Base-by-base conservation (phyloP, 2,797 vertebrate genomes). In the Tragelaphus eurycerus region DNA sequence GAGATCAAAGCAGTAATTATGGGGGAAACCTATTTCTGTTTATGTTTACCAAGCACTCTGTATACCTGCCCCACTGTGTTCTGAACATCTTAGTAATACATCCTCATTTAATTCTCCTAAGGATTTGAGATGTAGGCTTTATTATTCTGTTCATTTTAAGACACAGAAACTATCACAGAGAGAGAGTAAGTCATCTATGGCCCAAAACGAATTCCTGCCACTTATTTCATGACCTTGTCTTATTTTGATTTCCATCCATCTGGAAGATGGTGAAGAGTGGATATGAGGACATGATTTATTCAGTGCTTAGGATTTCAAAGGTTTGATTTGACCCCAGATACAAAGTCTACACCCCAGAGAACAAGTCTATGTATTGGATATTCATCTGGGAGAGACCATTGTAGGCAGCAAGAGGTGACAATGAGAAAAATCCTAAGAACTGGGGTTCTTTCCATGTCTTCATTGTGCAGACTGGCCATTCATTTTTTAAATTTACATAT, bases 281-380 rank as follows among this genome's bases (percentile, higher is more conserved):
- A 0, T 13, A 23, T 3, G 3, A 10, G 3, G 9, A 21, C 7
- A 0, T 12, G 0, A 2, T 79, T 43, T n/a, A 1, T 50, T 57
- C 23, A 6, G 55, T 12, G 29, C 50, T 52, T 46, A 0, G 19
- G 21, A 17, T 43, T 59, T 71, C 43, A 16, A 8, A 50, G 79
- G 25, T 81, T 60, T 19, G 14, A 50, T 50, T 15, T 17, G 52
- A 25, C n/a, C 43, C 52, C 15, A 25, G 1, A 59, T 5, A 13
- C 27, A 46, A 11, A 23, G 38, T 14, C 23, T 71, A 6, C 7
- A 4, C 43, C 29, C 50, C 6, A 27, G 46, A 89, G 46, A 52
- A 31, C 23, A 62, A 89, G 16, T 48, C 19, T 3, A 0, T 4
- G 3, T 27, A 2, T 67, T 59, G 21, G 15, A 2, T 54, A 10